Conservation (phyloP, 1,140 invertebrate genomes). For the Andricus grossulariae region DNA sequence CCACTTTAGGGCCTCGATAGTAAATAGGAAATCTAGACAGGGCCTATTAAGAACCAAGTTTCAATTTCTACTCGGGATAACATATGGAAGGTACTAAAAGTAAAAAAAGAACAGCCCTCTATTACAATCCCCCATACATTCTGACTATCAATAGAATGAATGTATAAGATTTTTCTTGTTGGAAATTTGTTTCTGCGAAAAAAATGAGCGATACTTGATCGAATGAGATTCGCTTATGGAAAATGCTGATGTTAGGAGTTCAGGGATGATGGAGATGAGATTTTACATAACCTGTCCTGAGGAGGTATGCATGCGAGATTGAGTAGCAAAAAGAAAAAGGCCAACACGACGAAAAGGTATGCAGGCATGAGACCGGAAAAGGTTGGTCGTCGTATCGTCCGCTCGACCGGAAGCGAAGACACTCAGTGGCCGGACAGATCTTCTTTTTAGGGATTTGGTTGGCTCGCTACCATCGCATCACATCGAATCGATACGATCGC, state of each 20-base stretch:
- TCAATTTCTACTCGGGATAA: too few species aligned
- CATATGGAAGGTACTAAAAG: too few species aligned
- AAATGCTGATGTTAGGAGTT: constrained; percentile 12
- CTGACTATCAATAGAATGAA: too few species aligned
- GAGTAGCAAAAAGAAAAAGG: background rate
- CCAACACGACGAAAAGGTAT: constrained; percentile 45
- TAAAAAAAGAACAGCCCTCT: too few species aligned
- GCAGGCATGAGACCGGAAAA: constrained; percentile 60
- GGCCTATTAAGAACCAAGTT: too few species aligned
- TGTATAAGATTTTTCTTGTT: background rate
- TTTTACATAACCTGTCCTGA: constrained; percentile 11
- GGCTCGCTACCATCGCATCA: background rate
- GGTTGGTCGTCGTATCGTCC: constrained; percentile 45
- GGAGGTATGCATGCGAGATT: constrained; percentile 38
- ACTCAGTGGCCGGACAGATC: constrained; percentile 33
- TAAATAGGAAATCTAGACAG: too few species aligned
- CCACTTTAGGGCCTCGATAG: too few species aligned
- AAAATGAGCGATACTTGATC: background rate
- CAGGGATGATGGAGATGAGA: constrained; percentile 8
- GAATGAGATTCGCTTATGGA: background rate
- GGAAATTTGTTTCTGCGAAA: background rate
- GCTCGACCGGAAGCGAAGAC: constrained; percentile 55
- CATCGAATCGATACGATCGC: constrained; percentile 42
- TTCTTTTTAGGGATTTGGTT: constrained; percentile 31
- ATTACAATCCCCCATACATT: too few species aligned